A percentile compares a stretch with the other conserved stretches of the same genome.
phyloP scores from a whole-genome alignment of 2,113 vertebrate species.

The Oryzias javanicus region DNA sequence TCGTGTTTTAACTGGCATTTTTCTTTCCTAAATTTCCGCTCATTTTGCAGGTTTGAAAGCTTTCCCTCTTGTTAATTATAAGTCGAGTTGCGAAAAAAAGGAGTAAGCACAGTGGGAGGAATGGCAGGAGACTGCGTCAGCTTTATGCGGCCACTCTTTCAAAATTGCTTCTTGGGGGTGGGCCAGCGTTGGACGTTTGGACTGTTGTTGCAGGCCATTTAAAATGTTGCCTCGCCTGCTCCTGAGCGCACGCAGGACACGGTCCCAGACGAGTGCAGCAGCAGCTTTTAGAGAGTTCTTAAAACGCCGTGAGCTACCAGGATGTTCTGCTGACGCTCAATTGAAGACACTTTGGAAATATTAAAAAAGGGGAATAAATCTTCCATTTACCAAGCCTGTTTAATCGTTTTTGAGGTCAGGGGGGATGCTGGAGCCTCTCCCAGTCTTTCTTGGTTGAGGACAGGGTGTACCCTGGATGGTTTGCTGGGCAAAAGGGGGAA shows the following conservation, averaged over 20 bases:
- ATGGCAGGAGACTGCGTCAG: conserved; percentile 29
- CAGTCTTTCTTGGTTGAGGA: too few relatives aligned
- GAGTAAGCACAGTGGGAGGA: conserved; percentile 12
- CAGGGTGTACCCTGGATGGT: too few relatives aligned
- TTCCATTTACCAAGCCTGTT: too few relatives aligned
- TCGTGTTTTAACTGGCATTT: conserved; percentile 3
- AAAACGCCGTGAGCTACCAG: conserved; percentile 17
- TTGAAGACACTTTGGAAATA: too few relatives aligned
- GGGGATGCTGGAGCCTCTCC: too few relatives aligned
- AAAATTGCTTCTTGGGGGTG: conserved; percentile 31
- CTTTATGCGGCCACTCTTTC: conserved; percentile 33
- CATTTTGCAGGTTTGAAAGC: neutral
- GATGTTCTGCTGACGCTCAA: conserved; percentile 15
- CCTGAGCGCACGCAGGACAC: conserved; percentile 14
- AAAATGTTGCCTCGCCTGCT: conserved; percentile 1
- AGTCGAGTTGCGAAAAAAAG: conserved; percentile 13
- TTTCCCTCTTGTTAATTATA: conserved; percentile 11
- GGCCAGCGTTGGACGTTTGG: conserved; percentile 4
- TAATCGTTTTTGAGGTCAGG: too few relatives aligned
- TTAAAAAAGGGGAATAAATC: too few relatives aligned
- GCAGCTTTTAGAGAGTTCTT: conserved; percentile 36
- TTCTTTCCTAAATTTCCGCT: neutral
- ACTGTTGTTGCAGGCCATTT: neutral
- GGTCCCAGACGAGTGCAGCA: conserved; percentile 17
- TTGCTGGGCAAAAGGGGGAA: too few relatives aligned